These are phyloP conservation scores for Anarsia innoxiella DNA, from an alignment of 2,888 invertebrate genomes.

Conservation along the genomic window DNA sequence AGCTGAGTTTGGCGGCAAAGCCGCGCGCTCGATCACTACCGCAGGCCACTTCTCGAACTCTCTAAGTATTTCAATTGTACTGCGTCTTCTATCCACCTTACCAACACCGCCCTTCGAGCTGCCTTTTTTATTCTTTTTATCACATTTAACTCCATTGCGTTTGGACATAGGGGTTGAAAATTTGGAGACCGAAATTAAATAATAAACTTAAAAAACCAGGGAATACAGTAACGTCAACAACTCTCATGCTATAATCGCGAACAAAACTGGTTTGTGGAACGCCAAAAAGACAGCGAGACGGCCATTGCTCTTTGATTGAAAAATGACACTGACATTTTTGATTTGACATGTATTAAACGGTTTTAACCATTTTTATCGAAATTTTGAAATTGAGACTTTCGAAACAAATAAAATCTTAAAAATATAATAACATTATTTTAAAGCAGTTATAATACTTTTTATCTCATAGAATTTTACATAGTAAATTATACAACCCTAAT, in stretches of 20 bases:
- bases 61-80: conserved; percentile 33
- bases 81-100: conserved; percentile 22
- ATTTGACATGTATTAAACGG: too few species aligned
- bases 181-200: conserved; percentile 34
- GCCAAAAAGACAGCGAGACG: conserved; percentile 3
- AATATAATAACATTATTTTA: too few species aligned
- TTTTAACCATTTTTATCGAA: too few species aligned
- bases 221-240: conserved; percentile 40
- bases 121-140: conserved; percentile 14
- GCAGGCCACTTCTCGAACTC: conserved; percentile 42
- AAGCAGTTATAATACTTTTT: too few species aligned
- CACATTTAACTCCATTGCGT: conserved; percentile 36
- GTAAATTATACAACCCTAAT: too few species aligned
- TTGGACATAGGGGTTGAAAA: conserved; percentile 32
- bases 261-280: conserved; percentile 5
- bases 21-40: conserved; percentile 36
- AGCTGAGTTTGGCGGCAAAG: conserved; percentile 40
- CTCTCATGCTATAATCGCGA: conserved; percentile 25
- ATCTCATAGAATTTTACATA: too few species aligned
- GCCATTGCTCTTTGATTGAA: conserved; percentile 3
- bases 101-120: conserved; percentile 6
- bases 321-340: neutral
- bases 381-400: too few species aligned
- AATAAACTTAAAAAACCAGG: conserved; percentile 36
- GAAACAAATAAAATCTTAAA: too few species aligned